Evolutionary conservation across 2,888 invertebrate genomes (phyloP), one percentile per base, ranked within the genome.

Genomic region (Volucella bombylans): DNA sequence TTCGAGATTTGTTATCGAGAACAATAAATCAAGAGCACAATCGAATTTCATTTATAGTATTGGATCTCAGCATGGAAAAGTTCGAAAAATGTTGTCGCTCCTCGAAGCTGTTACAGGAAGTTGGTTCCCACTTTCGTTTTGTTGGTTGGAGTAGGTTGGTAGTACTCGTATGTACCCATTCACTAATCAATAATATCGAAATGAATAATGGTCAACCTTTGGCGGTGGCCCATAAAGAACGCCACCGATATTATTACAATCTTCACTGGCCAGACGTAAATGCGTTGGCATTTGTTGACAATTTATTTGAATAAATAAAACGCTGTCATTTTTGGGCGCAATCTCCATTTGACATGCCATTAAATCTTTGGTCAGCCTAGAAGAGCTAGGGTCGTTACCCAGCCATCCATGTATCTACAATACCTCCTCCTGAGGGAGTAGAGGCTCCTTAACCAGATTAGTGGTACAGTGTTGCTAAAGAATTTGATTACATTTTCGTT

Each of bases 241-340:
- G 9, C 14, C 8, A 1, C 14, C n/a, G 31, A n/a, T 14, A 47
- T 31, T n/a, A 45, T 61, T 45, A 45, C 52, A 8, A 67, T 52
- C 54, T 23, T n/a, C 54, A 62, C 23, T 38, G 62, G 52, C 23
- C 12, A 23, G 43, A 67, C 41, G 67, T n/a, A 54, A 67, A 41
- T 67, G 54, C 18, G 67, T 67, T 54, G 52, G 67, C 54, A 67
- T 67, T 67, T 54, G 67, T 54, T 67, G 67, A 67, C 67, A 67
- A 67, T 52, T 54, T 52, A 67, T 67, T 67, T 67, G 67, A 67
- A 65, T 65, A 41, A 65, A 67, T 67, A 54, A 67, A 67, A 23
- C 14, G 41, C 50, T 67, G 67, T 54, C 52, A 65, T 50, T 52
- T 65, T 65, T 8, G 65, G 18, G 39, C 8, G 12, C 14, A 67